Base-by-base conservation (phyloP, 2,113 vertebrate species). In the Coturnix japonica region DNA sequence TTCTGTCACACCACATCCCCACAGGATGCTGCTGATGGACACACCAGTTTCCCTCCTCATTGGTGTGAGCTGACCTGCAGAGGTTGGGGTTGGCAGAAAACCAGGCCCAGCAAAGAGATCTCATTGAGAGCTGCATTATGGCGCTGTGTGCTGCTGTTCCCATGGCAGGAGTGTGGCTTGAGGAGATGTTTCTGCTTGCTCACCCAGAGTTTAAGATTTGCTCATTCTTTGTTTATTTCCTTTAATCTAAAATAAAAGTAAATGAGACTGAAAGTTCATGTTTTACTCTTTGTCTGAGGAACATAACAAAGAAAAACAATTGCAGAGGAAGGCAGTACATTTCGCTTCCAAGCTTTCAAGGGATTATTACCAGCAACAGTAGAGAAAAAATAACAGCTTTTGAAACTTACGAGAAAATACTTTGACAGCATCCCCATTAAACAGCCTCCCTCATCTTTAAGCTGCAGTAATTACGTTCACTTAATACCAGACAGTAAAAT, bases 361-460 rank as follows among this genome's bases (percentile, higher is more conserved):
- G 73, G 89, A 93, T 94, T 96, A 96, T 95, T 96, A 81, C 63
- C 89, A 81, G 31, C 7, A 39, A 87, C 76, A 85, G 86, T 39
- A 90, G 61, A 81, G 90, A 90, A 78, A 76, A 92, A 94, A 82
- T 66, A 92, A 80, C 90, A 93, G 79, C 81, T 84, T 94, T 89
- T 73, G 88, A 96, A 95, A 95, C 65, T 54, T 88, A 47, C 78
- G 61, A 78, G 65, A 73, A 96, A 95, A 90, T 73, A 93, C 63
- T 89, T 84, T 95, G 90, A 95, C 93, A 96, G 95, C 75, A 85
- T 80, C 88, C 90, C 90, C 83, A 80, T 83, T 91, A 87, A 95
- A 93, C 41, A 83, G 33, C 65, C 91, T 86, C 79, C 66, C 85
- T 91, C 7, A 3, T 81, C 83, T 92, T 83, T 89, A 70, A 87